These are phyloP conservation scores for Zaprionus nigranus DNA, from an alignment of 1,140 invertebrate species.

Conservation along the genomic window DNA sequence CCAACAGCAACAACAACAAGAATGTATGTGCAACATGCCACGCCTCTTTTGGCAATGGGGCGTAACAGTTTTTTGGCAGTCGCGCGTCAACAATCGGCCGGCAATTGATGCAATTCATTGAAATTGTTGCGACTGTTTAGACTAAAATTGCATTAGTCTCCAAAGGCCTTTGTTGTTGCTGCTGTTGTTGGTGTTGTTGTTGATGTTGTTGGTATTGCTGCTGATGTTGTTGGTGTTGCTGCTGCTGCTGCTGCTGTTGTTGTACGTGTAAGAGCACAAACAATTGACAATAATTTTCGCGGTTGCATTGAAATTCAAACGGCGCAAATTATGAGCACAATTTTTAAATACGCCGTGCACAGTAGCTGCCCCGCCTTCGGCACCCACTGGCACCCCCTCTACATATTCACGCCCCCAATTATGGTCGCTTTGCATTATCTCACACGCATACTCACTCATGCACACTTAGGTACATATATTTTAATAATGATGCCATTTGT, in stretches of 20 bases:
- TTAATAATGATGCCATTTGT: slow-evolving; percentile 82
- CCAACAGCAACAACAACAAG: slow-evolving; percentile 3
- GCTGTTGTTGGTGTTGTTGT: slow-evolving; percentile 2
- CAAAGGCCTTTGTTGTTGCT: slow-evolving; percentile 57
- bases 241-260: slow-evolving; percentile 2
- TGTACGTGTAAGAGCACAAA: slow-evolving; percentile 53
- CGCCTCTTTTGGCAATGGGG: slow-evolving; percentile 67
- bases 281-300: slow-evolving; percentile 81
- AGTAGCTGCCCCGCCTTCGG: slow-evolving; percentile 10
- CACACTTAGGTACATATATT: slow-evolving; percentile 48
- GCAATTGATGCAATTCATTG: slow-evolving; percentile 83
- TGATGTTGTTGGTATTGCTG: slow-evolving; percentile 8
- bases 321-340: slow-evolving; percentile 67
- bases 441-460: slow-evolving; percentile 31
- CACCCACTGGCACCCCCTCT: neutral
- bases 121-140: slow-evolving; percentile 81
- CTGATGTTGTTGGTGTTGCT: slow-evolving; percentile 15
- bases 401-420: slow-evolving; percentile 40
- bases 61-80: slow-evolving; percentile 22
- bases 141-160: slow-evolving; percentile 80
- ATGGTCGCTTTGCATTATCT: slow-evolving; percentile 60
- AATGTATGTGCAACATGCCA: slow-evolving; percentile 54
- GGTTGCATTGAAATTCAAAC: slow-evolving; percentile 76
- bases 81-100: slow-evolving; percentile 60
- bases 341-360: slow-evolving; percentile 49